Evolutionary conservation across 35 echinoderm and acorn worm genomes (phyloP).

Genomic region (Ophiothrix spiculata): DNA sequence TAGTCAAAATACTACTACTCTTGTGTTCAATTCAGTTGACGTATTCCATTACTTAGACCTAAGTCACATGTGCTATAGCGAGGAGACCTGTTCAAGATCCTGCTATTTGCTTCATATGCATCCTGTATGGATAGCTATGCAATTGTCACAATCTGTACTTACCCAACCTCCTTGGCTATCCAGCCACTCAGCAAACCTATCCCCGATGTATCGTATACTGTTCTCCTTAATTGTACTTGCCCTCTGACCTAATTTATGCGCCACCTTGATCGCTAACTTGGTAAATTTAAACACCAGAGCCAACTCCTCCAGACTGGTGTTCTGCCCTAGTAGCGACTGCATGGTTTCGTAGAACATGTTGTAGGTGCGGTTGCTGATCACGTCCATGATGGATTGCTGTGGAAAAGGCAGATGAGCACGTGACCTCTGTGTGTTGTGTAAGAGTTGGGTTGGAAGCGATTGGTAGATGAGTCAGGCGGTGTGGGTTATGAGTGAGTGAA

Average conservation of each 20-base stretch:
- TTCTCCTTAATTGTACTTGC: slow-evolving; percentile 82
- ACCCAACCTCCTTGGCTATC: slow-evolving; percentile 94
- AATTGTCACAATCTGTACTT: slow-evolving; percentile 25
- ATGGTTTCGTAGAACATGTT: slow-evolving; percentile 66
- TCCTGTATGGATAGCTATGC: too few relatives aligned
- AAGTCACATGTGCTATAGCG: too few relatives aligned
- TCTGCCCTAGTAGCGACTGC: slow-evolving; percentile 72
- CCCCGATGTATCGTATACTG: slow-evolving; percentile 81
- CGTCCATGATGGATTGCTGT: slow-evolving; percentile 26
- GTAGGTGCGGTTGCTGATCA: slow-evolving; percentile 68
- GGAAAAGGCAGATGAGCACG: slow-evolving; percentile 15
- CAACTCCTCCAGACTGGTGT: slow-evolving; percentile 69
- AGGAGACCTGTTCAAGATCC: too few relatives aligned
- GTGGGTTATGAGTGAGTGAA: background rate
- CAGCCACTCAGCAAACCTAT: slow-evolving; percentile 81
- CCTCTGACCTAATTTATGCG: slow-evolving; percentile 44
- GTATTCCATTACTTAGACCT: too few relatives aligned
- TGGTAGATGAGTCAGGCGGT: background rate
- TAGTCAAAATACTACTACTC: too few relatives aligned
- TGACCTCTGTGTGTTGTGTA: slow-evolving; percentile 13
- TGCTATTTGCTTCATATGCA: too few relatives aligned
- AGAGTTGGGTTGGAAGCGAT: background rate
- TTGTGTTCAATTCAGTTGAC: too few relatives aligned
- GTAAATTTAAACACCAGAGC: slow-evolving; percentile 90
- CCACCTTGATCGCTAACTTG: slow-evolving; percentile 76